Base-by-base conservation (phyloP, 2,113 vertebrate genomes). In the Chelonoidis abingdonii region DNA sequence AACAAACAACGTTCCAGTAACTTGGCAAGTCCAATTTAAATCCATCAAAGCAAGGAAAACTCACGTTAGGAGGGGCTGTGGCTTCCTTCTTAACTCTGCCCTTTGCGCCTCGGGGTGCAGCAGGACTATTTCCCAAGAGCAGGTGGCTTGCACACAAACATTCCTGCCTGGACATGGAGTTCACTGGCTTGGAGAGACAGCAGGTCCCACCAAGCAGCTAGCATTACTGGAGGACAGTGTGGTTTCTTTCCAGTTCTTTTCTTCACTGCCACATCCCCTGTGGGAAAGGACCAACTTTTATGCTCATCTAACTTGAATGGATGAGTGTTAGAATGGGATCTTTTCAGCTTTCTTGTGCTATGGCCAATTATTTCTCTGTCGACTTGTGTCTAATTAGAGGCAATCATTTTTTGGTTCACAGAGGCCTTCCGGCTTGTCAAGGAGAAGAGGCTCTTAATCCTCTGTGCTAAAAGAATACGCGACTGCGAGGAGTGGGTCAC, bases 31-130 rank as follows among this genome's bases (percentile, higher is more conserved):
- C 38, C 12, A 10, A 47, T 78, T 44, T 44, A 78, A 47, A 47
- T 89, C n/a, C 35, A 47, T 89, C 89, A 93, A 92, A 84, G n/a
- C 57, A 86, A 85, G 35, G 75, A 31, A 95, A 91, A 88, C 75
- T 29, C 41, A 13, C 10, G 25, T 78, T 44, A 27, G 75, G 41
- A 90, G 84, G 24, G 75, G 79, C 86, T 44, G 50, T 50, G 72
- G 3, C 25, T 90, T 10, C 31, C 69, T 21, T 88, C n/a, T 69
- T 52, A 25, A 47, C 25, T 78, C 41, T 8, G 41, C 41, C 41
- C 75, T 44, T 29, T 59, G 52, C 79, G 80, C 52, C n/a, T 92
- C 16, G 17, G 81, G 27, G 29, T 41, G 81, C n/a, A 17, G 11
- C n/a, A 88, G 21, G 29, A 50, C 57, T 84, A 69, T 44, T 80